Conservation (phyloP, 2,888 invertebrate species). For the Gastracanthus pulcherrimus region DNA sequence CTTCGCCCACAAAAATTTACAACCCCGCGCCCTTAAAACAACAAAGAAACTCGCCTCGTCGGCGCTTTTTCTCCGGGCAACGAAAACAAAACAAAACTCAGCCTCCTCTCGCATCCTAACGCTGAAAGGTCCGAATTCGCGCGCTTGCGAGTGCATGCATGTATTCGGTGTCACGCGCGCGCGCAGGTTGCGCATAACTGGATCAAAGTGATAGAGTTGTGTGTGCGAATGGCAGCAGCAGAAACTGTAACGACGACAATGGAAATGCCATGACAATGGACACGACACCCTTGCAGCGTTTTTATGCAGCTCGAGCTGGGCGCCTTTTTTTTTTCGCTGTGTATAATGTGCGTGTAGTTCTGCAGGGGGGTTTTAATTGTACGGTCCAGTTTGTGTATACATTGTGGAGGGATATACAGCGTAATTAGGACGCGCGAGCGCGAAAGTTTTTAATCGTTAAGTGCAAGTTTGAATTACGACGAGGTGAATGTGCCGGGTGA, state of each 20-base stretch:
- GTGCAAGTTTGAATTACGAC: not conserved
- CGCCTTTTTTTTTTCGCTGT: not conserved
- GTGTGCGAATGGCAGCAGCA: not conserved
- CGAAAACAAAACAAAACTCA: too few relatives aligned
- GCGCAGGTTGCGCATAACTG: slow-evolving; percentile 47
- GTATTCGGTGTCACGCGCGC: slow-evolving; percentile 36
- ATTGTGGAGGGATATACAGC: not conserved
- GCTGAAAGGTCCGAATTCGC: too few relatives aligned
- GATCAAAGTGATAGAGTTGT: slow-evolving; percentile 58
- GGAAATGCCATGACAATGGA: slow-evolving; percentile 34
- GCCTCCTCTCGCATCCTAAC: too few relatives aligned
- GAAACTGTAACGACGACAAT: slow-evolving; percentile 34
- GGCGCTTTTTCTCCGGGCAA: too few relatives aligned
- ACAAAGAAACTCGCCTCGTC: too few relatives aligned
- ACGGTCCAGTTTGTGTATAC: too few relatives aligned
- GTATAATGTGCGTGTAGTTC: too few relatives aligned
- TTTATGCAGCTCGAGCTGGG: not conserved
- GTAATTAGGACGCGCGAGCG: slow-evolving; percentile 30
- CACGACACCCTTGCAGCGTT: slow-evolving; percentile 26
- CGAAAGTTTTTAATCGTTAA: slow-evolving; percentile 30
- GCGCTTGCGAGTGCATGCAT: not conserved
- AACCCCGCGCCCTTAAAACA: not conserved
- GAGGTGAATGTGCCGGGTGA: slow-evolving; percentile 23
- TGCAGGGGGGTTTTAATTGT: slow-evolving; percentile 25
- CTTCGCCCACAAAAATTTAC: not conserved